Conservation (phyloP, 92 coral and sea anemone genomes). For the Palythoa heliodiscus region DNA sequence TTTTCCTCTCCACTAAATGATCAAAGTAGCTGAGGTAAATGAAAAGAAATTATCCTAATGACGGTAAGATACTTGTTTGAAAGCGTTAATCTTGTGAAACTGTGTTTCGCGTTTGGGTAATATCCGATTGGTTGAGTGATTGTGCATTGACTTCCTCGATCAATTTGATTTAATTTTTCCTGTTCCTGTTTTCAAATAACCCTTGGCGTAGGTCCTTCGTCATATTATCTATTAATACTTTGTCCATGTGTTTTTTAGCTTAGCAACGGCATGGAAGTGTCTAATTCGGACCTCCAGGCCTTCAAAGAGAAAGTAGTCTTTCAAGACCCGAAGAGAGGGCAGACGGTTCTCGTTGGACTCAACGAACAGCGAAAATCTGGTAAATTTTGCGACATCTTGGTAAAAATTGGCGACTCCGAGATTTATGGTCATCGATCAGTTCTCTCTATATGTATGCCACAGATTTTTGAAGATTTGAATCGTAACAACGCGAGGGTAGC, state of each 20-base stretch:
- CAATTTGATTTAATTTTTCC: background rate
- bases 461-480: conserved; percentile 57
- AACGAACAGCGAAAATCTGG: conserved; percentile 76
- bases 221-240: background rate
- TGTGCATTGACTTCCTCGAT: too few species aligned
- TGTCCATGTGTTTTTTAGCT: conserved; percentile 24
- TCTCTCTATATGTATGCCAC: conserved; percentile 79
- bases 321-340: conserved; percentile 46
- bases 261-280: conserved; percentile 40
- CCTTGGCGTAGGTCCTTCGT: background rate
- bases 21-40: background rate
- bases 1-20: background rate
- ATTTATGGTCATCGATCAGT: conserved; percentile 84
- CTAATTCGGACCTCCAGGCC: conserved; percentile 13
- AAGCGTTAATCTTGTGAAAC: background rate
- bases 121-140: too few species aligned
- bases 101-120: background rate
- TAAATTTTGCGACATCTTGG: conserved; percentile 72
- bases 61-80: conserved; percentile 3
- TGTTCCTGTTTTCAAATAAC: background rate
- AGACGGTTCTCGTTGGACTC: conserved; percentile 56
- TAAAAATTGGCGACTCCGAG: conserved; percentile 73
- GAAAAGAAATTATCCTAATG: background rate
- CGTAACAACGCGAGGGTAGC: conserved; percentile 55
- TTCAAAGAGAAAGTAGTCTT: conserved; percentile 39